phyloP scores from a whole-genome alignment of 2,113 vertebrate genomes.

The Callithrix jacchus region DNA sequence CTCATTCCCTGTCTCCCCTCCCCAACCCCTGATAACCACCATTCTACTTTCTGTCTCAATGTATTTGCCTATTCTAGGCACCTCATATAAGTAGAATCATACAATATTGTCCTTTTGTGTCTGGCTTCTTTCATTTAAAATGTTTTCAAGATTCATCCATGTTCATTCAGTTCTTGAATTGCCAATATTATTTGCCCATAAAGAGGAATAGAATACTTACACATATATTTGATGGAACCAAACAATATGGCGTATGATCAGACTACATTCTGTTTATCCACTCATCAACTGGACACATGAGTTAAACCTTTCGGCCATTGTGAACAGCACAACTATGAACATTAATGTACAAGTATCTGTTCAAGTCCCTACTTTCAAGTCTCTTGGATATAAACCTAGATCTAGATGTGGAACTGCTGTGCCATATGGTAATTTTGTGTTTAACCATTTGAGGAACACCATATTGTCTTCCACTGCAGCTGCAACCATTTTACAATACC shows the following conservation, averaged over 20 bases:
- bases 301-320: not conserved
- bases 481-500: not conserved
- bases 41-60: not conserved
- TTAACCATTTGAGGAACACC: not conserved
- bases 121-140: not conserved
- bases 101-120: fast-evolving
- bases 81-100: fast-evolving
- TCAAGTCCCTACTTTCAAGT: not conserved
- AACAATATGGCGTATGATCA: too few relatives aligned
- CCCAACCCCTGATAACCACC: not conserved
- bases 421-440: not conserved
- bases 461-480: not conserved
- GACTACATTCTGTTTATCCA: not conserved
- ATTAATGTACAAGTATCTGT: not conserved
- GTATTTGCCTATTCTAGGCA: not conserved
- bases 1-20: not conserved
- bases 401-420: not conserved
- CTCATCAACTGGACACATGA: not conserved
- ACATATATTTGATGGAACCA: too few relatives aligned
- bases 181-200: too few relatives aligned
- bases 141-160: not conserved
- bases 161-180: too few relatives aligned
- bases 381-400: not conserved
- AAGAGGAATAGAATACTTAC: too few relatives aligned
- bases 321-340: not conserved